Base-by-base conservation (phyloP, 2,797 vertebrate species). In the Agapornis canus region DNA sequence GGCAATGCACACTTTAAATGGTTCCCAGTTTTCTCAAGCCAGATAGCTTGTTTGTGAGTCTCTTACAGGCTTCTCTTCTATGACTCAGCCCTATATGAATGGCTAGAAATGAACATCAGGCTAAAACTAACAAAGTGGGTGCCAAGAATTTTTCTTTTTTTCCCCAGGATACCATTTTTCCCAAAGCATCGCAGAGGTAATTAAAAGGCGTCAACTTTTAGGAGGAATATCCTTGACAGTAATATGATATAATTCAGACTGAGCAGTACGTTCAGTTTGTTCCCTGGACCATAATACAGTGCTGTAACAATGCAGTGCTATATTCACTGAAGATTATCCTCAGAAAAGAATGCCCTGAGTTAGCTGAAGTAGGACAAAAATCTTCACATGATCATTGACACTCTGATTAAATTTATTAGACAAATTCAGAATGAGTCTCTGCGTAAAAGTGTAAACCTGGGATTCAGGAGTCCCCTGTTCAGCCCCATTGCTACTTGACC, bases 201-300 rank as follows among this genome's bases (percentile, higher is more conserved):
- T 97, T 97, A 96, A 89, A 95, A 96, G 92, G 94, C 95, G 93
- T 95, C 95, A 94, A 78, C 81, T 94, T 90, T 95, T 89, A 84
- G 86, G 82, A 95, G 77, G 77, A 95, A 78, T 82, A 92, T 82
- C 77, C 73, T 86, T 97, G 95, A 94, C 94, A 96, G 93, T 78
- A 96, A 94, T 83, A 82, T 66, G 93, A 87, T 96, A 77, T 77
- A 93, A 88, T 81, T 94, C 91, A 78, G 85, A 52, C 32, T 39
- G 83, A 95, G 92, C 83, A 95, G 86, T 77, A 56, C 1, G 7
- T 79, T 94, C 73, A 20, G 77, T 89, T 96, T 90, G 78, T 83
- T 95, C 77, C 47, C 90, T 84, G 73, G 66, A 72, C 86, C 66
- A 42, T 59, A 68, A 79, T 49, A 45, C 61, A 42, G 48, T 25